Evolutionary conservation across 2,113 vertebrate species (phyloP).

Genomic region (Mohoua ochrocephala): DNA sequence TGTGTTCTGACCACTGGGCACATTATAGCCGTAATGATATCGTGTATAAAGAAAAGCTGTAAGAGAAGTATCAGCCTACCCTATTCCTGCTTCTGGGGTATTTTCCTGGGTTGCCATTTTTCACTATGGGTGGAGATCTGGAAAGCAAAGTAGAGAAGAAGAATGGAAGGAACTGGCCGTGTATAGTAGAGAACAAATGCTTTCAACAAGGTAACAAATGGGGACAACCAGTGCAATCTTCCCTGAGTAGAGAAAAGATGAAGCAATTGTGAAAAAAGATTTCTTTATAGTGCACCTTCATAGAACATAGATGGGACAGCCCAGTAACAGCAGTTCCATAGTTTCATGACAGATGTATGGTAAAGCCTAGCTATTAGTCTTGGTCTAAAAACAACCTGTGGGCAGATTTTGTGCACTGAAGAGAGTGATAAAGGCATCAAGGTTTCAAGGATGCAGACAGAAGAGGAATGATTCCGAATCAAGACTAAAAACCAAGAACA

Average conservation of each 20-base stretch:
- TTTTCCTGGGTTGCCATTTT: background rate
- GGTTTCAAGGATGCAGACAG: background rate
- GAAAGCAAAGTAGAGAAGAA: background rate
- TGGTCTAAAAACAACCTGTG: background rate
- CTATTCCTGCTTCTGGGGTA: background rate
- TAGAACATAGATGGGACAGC: background rate
- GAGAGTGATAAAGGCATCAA: background rate
- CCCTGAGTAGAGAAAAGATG: background rate
- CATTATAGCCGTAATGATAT: background rate
- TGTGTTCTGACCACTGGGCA: background rate
- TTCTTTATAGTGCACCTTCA: background rate
- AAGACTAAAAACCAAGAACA: background rate
- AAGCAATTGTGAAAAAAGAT: background rate
- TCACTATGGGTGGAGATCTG: background rate
- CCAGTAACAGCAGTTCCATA: background rate
- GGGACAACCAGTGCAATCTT: background rate
- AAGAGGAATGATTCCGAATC: background rate
- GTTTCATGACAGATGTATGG: background rate
- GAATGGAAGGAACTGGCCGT: background rate
- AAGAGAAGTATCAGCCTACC: background rate
- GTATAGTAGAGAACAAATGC: background rate
- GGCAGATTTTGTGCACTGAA: background rate
- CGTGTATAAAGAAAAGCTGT: background rate
- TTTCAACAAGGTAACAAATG: background rate
- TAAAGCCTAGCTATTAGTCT: background rate